phyloP scores from a whole-genome alignment of 2,888 invertebrate genomes.

The Eremobia ochroleuca region DNA sequence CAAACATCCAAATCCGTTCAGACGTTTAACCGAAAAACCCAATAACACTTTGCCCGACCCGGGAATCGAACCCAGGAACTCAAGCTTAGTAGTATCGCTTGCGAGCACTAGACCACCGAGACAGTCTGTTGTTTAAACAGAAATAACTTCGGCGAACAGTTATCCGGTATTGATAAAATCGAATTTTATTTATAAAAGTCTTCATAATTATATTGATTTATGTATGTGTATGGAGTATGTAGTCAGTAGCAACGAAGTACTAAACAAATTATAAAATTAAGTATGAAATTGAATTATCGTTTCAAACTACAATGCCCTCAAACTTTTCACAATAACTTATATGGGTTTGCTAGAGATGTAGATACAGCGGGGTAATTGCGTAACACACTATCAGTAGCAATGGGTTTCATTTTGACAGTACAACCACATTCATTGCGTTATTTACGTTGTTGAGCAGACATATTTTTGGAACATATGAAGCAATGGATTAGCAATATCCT shows the following conservation, averaged over 20 bases:
- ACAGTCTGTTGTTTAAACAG: not conserved
- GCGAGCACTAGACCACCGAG: not conserved
- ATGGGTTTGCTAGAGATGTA: not conserved
- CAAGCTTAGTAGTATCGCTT: not conserved
- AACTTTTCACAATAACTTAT: not conserved
- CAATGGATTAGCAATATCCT: too few relatives aligned
- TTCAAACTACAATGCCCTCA: not conserved
- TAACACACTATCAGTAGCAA: too few relatives aligned
- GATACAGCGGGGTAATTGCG: too few relatives aligned
- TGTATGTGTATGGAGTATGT: not conserved
- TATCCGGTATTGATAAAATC: not conserved
- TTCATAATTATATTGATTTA: not conserved
- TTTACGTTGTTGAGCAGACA: too few relatives aligned
- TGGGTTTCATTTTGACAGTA: too few relatives aligned
- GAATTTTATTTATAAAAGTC: not conserved
- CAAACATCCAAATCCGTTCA: too few relatives aligned
- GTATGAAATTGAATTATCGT: not conserved
- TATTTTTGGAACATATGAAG: too few relatives aligned
- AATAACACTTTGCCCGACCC: not conserved
- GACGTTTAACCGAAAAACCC: too few relatives aligned
- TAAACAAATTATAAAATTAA: conserved; percentile 13
- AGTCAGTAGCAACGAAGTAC: conserved; percentile 37
- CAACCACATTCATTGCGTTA: too few relatives aligned
- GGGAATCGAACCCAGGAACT: not conserved
- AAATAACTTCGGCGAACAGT: not conserved